These are phyloP conservation scores for Amyelois transitella DNA, from an alignment of 1,140 invertebrate species.

Conservation along the genomic window DNA sequence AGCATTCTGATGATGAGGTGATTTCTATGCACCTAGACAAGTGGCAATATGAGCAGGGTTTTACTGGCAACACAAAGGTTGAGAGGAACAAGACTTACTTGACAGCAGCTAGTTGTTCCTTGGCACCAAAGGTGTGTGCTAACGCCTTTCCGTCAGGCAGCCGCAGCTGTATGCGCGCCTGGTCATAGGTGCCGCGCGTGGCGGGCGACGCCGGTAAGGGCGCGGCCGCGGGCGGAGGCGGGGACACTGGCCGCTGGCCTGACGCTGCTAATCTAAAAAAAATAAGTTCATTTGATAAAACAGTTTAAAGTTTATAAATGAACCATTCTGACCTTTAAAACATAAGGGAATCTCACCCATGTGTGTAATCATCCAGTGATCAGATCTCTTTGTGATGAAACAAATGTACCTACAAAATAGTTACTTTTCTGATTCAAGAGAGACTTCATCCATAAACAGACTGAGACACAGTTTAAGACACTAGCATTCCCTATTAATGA, in stretches of 20 bases:
- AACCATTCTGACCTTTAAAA: not conserved
- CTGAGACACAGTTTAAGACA: no score
- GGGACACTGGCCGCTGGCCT: conserved; percentile 31
- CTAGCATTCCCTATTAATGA: no score
- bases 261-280: conserved; percentile 51
- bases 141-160: conserved; percentile 75
- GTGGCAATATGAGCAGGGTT: no score
- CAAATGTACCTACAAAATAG: no score
- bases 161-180: conserved; percentile 79
- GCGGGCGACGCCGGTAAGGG: conserved; percentile 15
- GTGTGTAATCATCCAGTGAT: no score
- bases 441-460: no score
- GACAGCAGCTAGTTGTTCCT: conserved; percentile 92
- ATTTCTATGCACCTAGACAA: no score
- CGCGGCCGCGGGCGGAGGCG: conserved; percentile 22
- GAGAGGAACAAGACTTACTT: conserved; percentile 70
- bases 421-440: no score
- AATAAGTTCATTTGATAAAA: not conserved
- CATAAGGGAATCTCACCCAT: no score
- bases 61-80: no score
- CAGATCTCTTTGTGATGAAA: no score
- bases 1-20: no score
- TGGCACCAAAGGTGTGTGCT: conserved; percentile 81
- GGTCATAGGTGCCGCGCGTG: conserved; percentile 40
- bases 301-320: not conserved